phyloP scores from a whole-genome alignment of 2,888 invertebrate genomes.

The Drosophila mulleri region DNA sequence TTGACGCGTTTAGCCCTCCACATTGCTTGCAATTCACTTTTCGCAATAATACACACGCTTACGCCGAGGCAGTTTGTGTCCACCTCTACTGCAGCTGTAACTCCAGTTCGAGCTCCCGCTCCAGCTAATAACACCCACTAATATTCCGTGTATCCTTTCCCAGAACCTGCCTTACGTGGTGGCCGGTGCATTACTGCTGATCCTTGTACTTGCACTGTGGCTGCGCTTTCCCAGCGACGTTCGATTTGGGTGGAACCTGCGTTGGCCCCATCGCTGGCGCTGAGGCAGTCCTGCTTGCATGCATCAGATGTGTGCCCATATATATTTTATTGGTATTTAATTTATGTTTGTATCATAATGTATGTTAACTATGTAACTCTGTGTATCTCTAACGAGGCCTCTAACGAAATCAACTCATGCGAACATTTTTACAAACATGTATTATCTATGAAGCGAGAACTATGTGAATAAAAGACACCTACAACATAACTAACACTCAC shows the following conservation, averaged over 20 bases:
- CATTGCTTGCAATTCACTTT: slow-evolving; percentile 7
- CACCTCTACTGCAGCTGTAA: neutral
- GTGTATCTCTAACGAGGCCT: slow-evolving; percentile 54
- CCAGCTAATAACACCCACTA: slow-evolving; percentile 22
- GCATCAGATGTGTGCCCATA: neutral
- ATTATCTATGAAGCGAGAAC: slow-evolving; percentile 58
- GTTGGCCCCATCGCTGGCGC: neutral
- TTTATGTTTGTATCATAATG: slow-evolving; percentile 60
- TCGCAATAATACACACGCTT: slow-evolving; percentile 16
- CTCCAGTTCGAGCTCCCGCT: too few species aligned
- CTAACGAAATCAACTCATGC: slow-evolving; percentile 64
- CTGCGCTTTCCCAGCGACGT: slow-evolving; percentile 8
- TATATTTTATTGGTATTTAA: slow-evolving; percentile 34
- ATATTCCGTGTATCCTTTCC: slow-evolving; percentile 18
- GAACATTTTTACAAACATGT: slow-evolving; percentile 56
- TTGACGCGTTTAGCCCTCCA: neutral
- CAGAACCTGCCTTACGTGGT: slow-evolving; percentile 23
- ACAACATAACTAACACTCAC: slow-evolving; percentile 26
- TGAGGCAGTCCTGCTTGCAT: neutral
- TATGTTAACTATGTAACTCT: slow-evolving; percentile 42
- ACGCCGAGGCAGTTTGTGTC: slow-evolving; percentile 6
- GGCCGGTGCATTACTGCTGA: slow-evolving; percentile 18
- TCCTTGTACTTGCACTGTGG: slow-evolving; percentile 17
- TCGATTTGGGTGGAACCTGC: slow-evolving; percentile 9
- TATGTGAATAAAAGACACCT: slow-evolving; percentile 69